A percentile compares a stretch with the other conserved stretches of the same genome.
These are phyloP conservation scores for Notodonta dromedarius DNA, from an alignment of 2,888 invertebrate species.

Conservation along the genomic window DNA sequence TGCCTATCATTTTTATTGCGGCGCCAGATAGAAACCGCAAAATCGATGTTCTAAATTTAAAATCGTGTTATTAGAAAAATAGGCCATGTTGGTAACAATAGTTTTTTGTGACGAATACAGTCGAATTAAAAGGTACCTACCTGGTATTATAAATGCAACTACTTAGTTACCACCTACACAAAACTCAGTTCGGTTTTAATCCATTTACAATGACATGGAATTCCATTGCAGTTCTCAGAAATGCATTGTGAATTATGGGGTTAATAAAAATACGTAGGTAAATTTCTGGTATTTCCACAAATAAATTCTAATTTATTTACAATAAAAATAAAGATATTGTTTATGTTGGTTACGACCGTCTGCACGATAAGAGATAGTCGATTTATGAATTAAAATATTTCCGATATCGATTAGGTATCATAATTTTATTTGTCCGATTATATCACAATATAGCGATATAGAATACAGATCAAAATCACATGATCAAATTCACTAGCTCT, in stretches of 20 bases:
- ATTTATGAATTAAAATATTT: constrained; percentile 39
- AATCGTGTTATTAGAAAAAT: constrained; percentile 6
- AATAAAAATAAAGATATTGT: constrained; percentile 30
- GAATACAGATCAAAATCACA: neutral
- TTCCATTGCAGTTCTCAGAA: too few species aligned
- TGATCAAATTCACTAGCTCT: neutral
- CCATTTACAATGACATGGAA: too few species aligned
- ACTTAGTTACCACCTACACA: too few species aligned
- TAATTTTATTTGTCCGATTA: constrained; percentile 21
- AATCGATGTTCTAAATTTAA: constrained; percentile 5
- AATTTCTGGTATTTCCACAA: neutral
- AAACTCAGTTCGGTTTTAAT: too few species aligned
- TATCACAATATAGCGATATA: constrained; percentile 9
- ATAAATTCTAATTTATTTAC: constrained; percentile 20
- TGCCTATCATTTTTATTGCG: neutral
- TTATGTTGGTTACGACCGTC: constrained; percentile 14
- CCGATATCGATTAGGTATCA: constrained; percentile 21
- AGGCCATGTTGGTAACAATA: neutral
- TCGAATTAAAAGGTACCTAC: too few species aligned
- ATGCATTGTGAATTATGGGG: too few species aligned
- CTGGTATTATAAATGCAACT: too few species aligned
- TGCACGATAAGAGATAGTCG: constrained; percentile 21
- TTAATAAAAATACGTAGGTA: too few species aligned
- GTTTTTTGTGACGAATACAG: too few species aligned
- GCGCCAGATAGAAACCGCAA: constrained; percentile 3